Conservation (phyloP, 2,888 invertebrate species). For the Macaria notata region DNA sequence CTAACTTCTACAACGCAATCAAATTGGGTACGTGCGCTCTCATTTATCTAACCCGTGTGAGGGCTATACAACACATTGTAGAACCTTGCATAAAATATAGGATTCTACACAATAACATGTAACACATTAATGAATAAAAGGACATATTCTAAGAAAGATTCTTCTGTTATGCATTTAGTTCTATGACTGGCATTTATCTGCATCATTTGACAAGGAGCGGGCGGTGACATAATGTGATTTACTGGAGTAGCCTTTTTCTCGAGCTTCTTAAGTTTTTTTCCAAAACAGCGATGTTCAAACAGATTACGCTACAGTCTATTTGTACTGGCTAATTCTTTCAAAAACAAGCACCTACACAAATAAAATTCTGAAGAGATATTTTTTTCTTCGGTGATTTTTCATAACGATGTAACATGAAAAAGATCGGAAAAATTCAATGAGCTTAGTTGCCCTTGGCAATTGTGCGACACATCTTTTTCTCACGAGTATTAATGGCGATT, state of each 20-base stretch:
- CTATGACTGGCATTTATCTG: slow-evolving; percentile 28
- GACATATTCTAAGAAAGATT: too few relatives aligned
- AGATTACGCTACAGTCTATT: slow-evolving; percentile 7
- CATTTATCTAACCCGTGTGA: neutral
- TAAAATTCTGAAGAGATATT: slow-evolving; percentile 16
- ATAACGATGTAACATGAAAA: slow-evolving; percentile 44
- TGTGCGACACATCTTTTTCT: slow-evolving; percentile 55
- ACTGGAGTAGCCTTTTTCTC: slow-evolving; percentile 12
- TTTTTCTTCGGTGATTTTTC: slow-evolving; percentile 32
- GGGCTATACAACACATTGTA: neutral
- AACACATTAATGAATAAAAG: too few relatives aligned
- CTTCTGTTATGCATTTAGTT: slow-evolving; percentile 4
- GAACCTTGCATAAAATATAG: too few relatives aligned
- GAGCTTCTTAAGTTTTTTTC: slow-evolving; percentile 5
- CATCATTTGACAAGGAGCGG: slow-evolving; percentile 25
- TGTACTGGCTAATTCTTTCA: slow-evolving; percentile 1
- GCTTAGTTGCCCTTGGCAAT: slow-evolving; percentile 35
- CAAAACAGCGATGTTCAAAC: slow-evolving; percentile 13
- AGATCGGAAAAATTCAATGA: slow-evolving; percentile 37
- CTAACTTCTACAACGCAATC: neutral
- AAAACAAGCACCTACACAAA: slow-evolving; percentile 7
- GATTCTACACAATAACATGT: too few relatives aligned
- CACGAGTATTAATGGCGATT: slow-evolving; percentile 64
- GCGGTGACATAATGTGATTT: slow-evolving; percentile 27
- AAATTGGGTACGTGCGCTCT: neutral